Conservation (phyloP, 2,888 invertebrate species). For the Aspidapion aeneum region DNA sequence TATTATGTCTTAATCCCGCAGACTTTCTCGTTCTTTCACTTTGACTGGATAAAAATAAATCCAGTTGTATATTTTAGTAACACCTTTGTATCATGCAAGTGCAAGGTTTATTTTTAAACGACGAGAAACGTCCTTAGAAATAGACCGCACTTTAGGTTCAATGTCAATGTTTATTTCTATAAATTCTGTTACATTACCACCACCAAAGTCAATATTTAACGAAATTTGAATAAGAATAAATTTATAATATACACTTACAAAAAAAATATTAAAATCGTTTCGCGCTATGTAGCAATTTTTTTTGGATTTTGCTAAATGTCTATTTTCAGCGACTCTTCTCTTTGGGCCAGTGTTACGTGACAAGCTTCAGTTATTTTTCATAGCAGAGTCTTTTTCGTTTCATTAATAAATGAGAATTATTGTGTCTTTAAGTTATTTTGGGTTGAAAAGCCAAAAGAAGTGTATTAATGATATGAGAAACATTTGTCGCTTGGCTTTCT, state of each 20-base stretch:
- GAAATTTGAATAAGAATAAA: too few species aligned
- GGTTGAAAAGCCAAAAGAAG: background rate
- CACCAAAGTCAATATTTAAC: too few species aligned
- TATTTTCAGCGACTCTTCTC: background rate
- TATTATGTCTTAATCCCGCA: background rate
- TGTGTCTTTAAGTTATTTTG: background rate
- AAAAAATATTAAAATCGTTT: too few species aligned
- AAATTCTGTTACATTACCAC: too few species aligned
- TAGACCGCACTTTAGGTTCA: too few species aligned
- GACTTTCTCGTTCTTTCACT: background rate
- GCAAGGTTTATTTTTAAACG: background rate
- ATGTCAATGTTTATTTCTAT: too few species aligned
- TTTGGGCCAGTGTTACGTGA: conserved; percentile 30
- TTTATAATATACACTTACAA: too few species aligned
- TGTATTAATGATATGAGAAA: background rate
- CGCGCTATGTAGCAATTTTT: too few species aligned
- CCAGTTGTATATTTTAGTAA: background rate
- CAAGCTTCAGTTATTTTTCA: conserved; percentile 30
- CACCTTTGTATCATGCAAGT: background rate
- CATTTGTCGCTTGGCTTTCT: background rate
- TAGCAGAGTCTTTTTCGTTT: conserved; percentile 2
- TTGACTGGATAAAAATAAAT: background rate
- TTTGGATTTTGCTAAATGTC: background rate
- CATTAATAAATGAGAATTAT: conserved; percentile 10
- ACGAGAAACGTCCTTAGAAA: background rate